Base-by-base conservation (phyloP, 2,888 invertebrate genomes). In the Trichopoda pennipes region DNA sequence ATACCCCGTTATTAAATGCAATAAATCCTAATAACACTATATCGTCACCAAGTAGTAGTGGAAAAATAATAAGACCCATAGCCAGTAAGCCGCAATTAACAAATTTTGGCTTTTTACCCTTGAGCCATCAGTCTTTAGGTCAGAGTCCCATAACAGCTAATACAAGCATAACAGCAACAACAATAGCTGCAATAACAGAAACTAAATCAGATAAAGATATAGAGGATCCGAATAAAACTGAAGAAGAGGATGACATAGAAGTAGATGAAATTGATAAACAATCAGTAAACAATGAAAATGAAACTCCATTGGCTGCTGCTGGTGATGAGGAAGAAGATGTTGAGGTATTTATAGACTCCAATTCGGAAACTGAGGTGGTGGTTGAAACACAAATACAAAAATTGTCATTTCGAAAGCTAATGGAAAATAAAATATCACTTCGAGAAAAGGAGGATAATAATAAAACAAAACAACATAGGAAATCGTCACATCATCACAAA, bases 51-150 rank as follows among this genome's bases (percentile, higher is more conserved):
- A 60, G 35, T 74, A 60, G 77, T 69, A 79, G 73, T 21, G 80
- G 73, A 19, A 92, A 92, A 87, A 90, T 93, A 51, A 92, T 93
- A 82, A 92, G 93, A 83, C 93, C 93, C 49, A 93, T 94, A 49
- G 91, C 93, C 0, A 93, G 93, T 85, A 92, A 91, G 73, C 90
- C 91, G 4, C 88, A 88, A 47, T 64, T 89, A 78, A 87, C 89
- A 0, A 90, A 89, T 81, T 87, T 90, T 44, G 89, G 91, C 47
- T 91, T 91, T 83, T 81, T 91, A 47, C 88, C 90, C 38, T 84
- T 89, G 23, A 86, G 14, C 32, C 79, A 75, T 60, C 56, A 61
- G 7, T 44, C 74, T 16, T 10, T 75, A 23, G 38, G 47, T 3
- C 17, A 61, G 8, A 66, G 21, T 56, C 58, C 58, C 35, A 6